Conservation (phyloP, 2,797 vertebrate species). For the Cryptoprocta ferox region DNA sequence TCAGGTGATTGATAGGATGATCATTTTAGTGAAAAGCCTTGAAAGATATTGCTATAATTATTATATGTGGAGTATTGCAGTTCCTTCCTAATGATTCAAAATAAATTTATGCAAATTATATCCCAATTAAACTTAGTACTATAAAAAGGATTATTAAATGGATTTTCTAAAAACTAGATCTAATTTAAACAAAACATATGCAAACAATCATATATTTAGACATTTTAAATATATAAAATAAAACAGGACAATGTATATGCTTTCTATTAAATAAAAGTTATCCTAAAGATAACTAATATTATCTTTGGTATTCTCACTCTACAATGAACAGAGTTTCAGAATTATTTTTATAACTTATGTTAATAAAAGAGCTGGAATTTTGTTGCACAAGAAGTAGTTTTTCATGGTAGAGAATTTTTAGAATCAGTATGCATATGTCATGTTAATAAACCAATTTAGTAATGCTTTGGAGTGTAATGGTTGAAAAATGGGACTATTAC, state of each 20-base stretch:
- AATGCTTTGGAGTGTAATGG: constrained; percentile 18
- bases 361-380: neutral
- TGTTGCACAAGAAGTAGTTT: neutral
- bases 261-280: neutral
- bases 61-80: neutral
- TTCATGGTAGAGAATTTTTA: neutral
- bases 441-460: constrained; percentile 46
- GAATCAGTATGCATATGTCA: neutral
- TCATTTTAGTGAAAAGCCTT: constrained; percentile 15
- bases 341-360: neutral
- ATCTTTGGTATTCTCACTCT: neutral
- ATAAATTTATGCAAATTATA: neutral
- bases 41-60: neutral
- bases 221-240: neutral
- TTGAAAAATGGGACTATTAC: constrained; percentile 43
- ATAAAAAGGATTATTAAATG: neutral
- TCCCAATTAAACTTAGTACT: neutral
- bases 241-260: neutral
- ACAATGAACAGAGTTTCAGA: neutral
- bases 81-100: neutral
- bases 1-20: neutral
- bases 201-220: neutral
- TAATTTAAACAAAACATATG: neutral
- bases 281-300: neutral
- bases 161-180: neutral